Conservation (phyloP, 2,888 invertebrate genomes). For the Merodon equestris region DNA sequence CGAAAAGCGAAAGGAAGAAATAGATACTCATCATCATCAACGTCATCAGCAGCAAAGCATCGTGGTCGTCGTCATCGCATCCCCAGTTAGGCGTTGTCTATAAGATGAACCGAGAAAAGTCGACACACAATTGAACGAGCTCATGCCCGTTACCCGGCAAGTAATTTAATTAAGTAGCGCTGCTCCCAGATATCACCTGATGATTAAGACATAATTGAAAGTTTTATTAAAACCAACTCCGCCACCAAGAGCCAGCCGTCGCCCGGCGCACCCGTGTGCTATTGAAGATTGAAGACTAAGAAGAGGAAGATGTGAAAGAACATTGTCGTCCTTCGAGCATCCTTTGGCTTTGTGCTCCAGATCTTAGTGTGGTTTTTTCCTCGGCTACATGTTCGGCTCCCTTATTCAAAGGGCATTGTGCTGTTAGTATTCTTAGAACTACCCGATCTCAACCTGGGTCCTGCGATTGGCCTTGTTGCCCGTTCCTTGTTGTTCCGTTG, state of each 20-base stretch:
- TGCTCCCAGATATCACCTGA: conserved; percentile 71
- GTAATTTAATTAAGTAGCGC: conserved; percentile 70
- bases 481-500: conserved; percentile 5
- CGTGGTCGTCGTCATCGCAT: too few species aligned
- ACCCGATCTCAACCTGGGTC: conserved; percentile 1
- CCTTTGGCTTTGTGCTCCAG: conserved; percentile 2
- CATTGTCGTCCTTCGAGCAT: conserved; percentile 20
- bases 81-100: conserved; percentile 21
- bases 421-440: conserved; percentile 7
- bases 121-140: conserved; percentile 38
- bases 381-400: too few species aligned
- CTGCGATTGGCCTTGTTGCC: conserved; percentile 1
- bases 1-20: conserved; percentile 9
- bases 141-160: conserved; percentile 51
- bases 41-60: too few species aligned
- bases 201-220: conserved; percentile 71
- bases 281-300: not conserved
- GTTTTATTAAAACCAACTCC: conserved; percentile 70
- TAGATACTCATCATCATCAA: conserved; percentile 34
- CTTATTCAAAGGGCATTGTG: conserved; percentile 15
- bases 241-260: not conserved
- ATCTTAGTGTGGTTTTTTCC: too few species aligned
- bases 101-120: conserved; percentile 23
- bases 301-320: not conserved
- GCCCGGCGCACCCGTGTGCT: not conserved